These are phyloP conservation scores for Melipona bicolor DNA, from an alignment of 2,888 invertebrate genomes.

Conservation along the genomic window DNA sequence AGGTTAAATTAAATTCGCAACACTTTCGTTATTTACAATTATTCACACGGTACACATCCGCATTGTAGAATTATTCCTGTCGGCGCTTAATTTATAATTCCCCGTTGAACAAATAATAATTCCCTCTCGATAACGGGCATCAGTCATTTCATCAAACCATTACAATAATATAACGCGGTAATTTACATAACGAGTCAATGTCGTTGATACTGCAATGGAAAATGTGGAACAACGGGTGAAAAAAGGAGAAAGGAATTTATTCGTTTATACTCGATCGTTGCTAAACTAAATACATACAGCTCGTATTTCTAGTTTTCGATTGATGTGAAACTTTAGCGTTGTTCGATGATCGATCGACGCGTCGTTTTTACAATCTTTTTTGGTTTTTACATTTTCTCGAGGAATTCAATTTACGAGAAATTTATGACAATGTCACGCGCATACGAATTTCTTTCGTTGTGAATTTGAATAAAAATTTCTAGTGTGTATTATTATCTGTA, in stretches of 20 bases:
- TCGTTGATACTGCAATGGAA: not conserved
- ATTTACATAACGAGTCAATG: not conserved
- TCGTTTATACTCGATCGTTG: not conserved
- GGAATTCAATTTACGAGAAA: no score
- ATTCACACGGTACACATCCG: conserved; percentile 3
- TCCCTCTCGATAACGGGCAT: conserved; percentile 1
- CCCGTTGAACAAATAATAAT: not conserved
- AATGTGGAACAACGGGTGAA: not conserved
- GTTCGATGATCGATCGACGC: no score
- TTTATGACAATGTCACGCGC: no score
- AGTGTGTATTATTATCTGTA: no score
- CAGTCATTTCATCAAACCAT: conserved; percentile 9
- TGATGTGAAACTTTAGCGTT: not conserved
- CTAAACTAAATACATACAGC: not conserved
- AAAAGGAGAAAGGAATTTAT: not conserved
- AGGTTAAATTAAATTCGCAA: conserved; percentile 26
- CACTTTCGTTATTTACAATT: conserved; percentile 22
- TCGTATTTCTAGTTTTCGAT: not conserved
- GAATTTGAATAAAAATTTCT: no score
- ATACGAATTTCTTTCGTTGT: no score
- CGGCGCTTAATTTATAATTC: conserved; percentile 6
- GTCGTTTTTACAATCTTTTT: no score
- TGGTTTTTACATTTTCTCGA: no score
- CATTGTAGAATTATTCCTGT: conserved; percentile 4
- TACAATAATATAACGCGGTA: not conserved